A percentile compares a stretch with the other conserved stretches of the same genome.
These are phyloP conservation scores for Perognathus longimembris DNA, from an alignment of 2,113 vertebrate genomes.

Conservation along the genomic window DNA sequence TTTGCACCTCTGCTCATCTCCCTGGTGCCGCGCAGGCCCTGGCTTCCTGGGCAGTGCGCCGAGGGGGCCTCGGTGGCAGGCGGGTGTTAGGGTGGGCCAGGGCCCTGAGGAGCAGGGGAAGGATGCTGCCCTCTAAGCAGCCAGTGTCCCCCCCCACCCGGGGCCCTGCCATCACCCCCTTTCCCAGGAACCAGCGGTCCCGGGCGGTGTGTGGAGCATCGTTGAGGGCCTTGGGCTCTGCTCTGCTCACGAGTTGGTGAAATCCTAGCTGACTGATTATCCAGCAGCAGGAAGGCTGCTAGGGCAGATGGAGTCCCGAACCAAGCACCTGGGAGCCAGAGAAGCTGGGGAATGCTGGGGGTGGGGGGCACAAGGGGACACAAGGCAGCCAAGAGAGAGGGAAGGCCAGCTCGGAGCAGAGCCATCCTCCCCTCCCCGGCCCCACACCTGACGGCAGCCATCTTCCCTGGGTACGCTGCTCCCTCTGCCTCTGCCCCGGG, in stretches of 20 bases:
- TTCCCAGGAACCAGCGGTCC: neutral
- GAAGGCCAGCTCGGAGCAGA: neutral
- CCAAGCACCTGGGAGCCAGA: conserved; percentile 59
- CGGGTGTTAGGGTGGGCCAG: neutral
- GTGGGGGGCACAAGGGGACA: neutral
- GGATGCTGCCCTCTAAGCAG: neutral
- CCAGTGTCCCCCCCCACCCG: neutral
- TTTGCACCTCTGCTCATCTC: conserved; percentile 85
- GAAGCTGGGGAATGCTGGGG: conserved; percentile 39
- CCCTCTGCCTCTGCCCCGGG: conserved; percentile 39
- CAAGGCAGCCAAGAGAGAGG: neutral
- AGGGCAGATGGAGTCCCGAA: conserved; percentile 63
- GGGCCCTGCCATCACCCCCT: neutral
- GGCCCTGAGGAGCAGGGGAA: neutral
- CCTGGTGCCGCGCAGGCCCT: conserved; percentile 17
- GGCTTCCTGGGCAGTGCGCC: neutral
- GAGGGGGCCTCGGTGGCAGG: neutral
- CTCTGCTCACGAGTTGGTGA: neutral
- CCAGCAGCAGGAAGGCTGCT: conserved; percentile 72
- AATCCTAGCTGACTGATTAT: conserved; percentile 63
- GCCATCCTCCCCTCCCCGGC: neutral
- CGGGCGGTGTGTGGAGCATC: neutral
- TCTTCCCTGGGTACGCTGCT: conserved; percentile 1
- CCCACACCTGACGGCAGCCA: conserved; percentile 13
- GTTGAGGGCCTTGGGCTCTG: conserved; percentile 56